These are phyloP conservation scores for Atta cephalotes DNA, from an alignment of 1,140 invertebrate species.

Conservation along the genomic window DNA sequence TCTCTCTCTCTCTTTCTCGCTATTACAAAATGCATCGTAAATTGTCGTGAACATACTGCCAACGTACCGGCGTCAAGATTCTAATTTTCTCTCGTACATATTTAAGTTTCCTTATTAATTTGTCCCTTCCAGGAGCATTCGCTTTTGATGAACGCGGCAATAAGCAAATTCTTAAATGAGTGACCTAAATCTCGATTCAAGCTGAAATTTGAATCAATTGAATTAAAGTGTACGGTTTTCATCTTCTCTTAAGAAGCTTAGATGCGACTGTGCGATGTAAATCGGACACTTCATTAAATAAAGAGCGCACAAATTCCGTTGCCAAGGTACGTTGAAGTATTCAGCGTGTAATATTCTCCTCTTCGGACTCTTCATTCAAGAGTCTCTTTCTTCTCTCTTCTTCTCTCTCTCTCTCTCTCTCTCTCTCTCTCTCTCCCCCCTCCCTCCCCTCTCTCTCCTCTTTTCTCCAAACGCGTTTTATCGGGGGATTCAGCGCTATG, in stretches of 20 bases:
- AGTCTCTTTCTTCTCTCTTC: not conserved
- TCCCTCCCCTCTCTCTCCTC: not conserved
- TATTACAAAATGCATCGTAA: slow-evolving; percentile 50
- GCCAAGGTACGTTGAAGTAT: not conserved
- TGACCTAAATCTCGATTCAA: not conserved
- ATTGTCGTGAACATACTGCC: slow-evolving; percentile 43
- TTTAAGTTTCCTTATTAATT: slow-evolving; percentile 34
- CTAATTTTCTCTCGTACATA: slow-evolving; percentile 39
- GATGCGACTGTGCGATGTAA: not conserved
- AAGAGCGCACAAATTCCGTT: slow-evolving; percentile 14
- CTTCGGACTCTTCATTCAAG: not conserved
- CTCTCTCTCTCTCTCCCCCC: too few relatives aligned
- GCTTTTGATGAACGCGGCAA: not conserved
- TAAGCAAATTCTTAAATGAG: not conserved
- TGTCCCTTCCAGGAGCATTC: not conserved
- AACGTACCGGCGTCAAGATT: slow-evolving; percentile 1
- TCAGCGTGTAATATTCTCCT: slow-evolving; percentile 13
- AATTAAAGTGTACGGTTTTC: slow-evolving; percentile 2
- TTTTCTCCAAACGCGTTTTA: not conserved
- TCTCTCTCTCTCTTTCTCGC: not conserved
- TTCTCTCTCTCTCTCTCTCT: not conserved
- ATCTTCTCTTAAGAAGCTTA: not conserved
- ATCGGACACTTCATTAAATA: slow-evolving; percentile 36
- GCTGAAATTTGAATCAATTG: slow-evolving; percentile 19
- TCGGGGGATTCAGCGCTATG: not conserved